Conservation (phyloP, 2,797 vertebrate species). For the Anguilla marmorata region DNA sequence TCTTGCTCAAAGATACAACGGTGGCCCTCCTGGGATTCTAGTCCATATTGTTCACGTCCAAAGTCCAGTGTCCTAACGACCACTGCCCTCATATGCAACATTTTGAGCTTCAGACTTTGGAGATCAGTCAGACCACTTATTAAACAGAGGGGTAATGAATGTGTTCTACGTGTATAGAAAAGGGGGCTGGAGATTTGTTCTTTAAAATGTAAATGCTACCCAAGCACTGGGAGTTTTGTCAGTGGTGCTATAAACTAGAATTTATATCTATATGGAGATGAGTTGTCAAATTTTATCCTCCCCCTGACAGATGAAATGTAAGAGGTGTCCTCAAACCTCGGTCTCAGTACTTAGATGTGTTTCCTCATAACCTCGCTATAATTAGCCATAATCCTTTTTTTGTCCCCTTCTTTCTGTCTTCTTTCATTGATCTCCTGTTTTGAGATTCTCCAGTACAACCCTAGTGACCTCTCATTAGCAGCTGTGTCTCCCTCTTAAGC, state of each 20-base stretch:
- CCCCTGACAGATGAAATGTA: neutral
- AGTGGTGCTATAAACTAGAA: neutral
- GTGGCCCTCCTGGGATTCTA: neutral
- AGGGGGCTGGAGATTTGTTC: neutral
- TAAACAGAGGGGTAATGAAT: slow-evolving; percentile 29
- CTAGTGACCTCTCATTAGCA: slow-evolving; percentile 19
- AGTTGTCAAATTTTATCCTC: neutral
- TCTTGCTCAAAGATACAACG: neutral
- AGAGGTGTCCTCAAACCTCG: neutral
- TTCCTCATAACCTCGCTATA: slow-evolving; percentile 6
- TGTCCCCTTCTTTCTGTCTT: neutral
- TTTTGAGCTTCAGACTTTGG: slow-evolving; percentile 19
- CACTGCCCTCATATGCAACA: neutral
- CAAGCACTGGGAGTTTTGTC: neutral
- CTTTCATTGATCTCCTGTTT: neutral
- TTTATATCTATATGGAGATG: neutral
- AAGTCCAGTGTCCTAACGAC: slow-evolving; percentile 10
- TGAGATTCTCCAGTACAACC: slow-evolving; percentile 11
- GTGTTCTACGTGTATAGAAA: neutral
- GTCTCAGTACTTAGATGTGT: neutral
- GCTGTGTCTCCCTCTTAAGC: neutral
- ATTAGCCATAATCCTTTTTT: slow-evolving; percentile 13
- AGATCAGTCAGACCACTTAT: neutral
- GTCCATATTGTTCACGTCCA: neutral
- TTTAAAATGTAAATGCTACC: neutral